Conservation (phyloP, 2,113 vertebrate genomes). For the Caranx melampygus region DNA sequence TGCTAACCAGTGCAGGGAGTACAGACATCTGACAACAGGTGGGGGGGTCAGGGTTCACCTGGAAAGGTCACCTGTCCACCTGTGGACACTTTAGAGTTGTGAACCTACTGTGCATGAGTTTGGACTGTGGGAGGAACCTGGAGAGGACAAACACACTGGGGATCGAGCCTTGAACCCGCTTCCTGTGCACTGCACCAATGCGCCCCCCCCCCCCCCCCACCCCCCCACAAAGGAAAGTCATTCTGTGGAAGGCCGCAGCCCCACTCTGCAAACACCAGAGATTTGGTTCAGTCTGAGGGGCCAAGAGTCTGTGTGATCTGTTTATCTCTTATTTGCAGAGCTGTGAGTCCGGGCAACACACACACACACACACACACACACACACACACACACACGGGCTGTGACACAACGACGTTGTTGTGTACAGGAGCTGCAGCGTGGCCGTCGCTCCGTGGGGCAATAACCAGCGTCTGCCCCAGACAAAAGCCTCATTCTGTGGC, state of each 20-base stretch:
- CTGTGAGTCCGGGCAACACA: background rate
- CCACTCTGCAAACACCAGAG: background rate
- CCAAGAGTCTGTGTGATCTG: background rate
- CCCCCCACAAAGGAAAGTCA: background rate
- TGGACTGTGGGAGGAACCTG: too few relatives aligned
- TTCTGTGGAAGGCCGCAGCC: background rate
- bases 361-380: slow-evolving; percentile 17
- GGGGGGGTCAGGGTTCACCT: too few relatives aligned
- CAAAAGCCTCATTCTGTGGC: slow-evolving; percentile 72
- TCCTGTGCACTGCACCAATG: too few relatives aligned
- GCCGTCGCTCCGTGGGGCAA: slow-evolving; percentile 24
- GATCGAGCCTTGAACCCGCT: too few relatives aligned
- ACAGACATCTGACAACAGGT: too few relatives aligned
- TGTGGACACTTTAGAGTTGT: too few relatives aligned
- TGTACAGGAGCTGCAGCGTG: slow-evolving; percentile 14
- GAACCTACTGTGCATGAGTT: too few relatives aligned
- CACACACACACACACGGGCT: background rate
- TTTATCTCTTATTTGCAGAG: slow-evolving; percentile 13
- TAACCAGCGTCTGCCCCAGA: slow-evolving; percentile 49
- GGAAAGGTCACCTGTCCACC: too few relatives aligned
- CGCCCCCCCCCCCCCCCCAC: too few relatives aligned
- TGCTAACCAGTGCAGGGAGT: too few relatives aligned
- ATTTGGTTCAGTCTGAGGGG: background rate
- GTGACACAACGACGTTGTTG: slow-evolving; percentile 29
- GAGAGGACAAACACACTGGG: too few relatives aligned